Percentiles rank a stretch among this genome's conserved stretches.
phyloP scores from a whole-genome alignment of 1,140 invertebrate genomes.

The Drosophila equinoxialis region DNA sequence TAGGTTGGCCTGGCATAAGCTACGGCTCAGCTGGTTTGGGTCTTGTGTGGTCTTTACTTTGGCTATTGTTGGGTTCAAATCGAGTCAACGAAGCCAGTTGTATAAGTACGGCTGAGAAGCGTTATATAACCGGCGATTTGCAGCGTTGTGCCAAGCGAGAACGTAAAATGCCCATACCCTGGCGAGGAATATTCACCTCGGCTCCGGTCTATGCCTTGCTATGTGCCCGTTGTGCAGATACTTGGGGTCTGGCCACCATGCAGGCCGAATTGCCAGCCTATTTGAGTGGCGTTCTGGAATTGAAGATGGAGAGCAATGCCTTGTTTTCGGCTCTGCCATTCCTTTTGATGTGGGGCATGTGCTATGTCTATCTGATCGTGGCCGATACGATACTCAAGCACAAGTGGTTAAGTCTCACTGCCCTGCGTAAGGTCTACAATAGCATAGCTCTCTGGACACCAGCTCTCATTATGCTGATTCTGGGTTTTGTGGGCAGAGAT shows the following conservation, averaged over 20 bases:
- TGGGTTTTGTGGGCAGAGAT: constrained; percentile 85
- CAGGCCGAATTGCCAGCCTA: constrained; percentile 96
- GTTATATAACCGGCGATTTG: constrained; percentile 84
- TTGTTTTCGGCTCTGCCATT: constrained; percentile 92
- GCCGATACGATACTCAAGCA: constrained; percentile 86
- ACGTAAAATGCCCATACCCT: constrained; percentile 85
- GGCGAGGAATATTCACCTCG: constrained; percentile 90
- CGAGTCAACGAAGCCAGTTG: constrained; percentile 85
- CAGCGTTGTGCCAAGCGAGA: constrained; percentile 39
- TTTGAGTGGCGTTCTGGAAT: constrained; percentile 91
- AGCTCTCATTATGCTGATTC: constrained; percentile 85
- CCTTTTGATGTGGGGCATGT: constrained; percentile 87
- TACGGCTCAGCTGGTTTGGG: constrained; percentile 88
- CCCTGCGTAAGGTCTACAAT: constrained; percentile 88
- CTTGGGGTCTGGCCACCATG: constrained; percentile 97
- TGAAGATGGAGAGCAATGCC: constrained; percentile 90
- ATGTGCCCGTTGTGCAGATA: constrained; percentile 92
- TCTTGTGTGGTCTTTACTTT: constrained; percentile 86
- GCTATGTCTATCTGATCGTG: constrained; percentile 87
- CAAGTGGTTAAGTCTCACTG: constrained; percentile 84
- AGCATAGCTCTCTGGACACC: constrained; percentile 86
- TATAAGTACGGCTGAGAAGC: constrained; percentile 86
- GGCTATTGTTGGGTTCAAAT: constrained; percentile 87
- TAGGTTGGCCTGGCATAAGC: constrained; percentile 91
- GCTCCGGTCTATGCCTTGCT: constrained; percentile 93